Evolutionary conservation across 1,140 invertebrate genomes (phyloP), one percentile per base, ranked within the genome.

Genomic region (Trachymyrmex cornetzi): DNA sequence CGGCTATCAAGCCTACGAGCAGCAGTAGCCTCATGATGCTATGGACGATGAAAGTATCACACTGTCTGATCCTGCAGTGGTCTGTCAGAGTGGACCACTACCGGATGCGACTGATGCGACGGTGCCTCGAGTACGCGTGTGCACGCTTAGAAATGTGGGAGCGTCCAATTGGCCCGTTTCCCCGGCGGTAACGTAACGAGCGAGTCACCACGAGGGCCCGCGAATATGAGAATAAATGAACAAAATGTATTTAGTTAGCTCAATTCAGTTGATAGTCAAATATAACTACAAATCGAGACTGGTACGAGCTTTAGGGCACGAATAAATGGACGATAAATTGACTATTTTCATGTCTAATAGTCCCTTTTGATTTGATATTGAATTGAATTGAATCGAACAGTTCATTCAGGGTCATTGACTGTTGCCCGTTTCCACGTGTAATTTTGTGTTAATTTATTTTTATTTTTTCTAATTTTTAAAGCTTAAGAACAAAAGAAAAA

Each of bases 131-230:
- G 24, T 67, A 50, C 77, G 89, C 86, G 48, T 72, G 89, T 87
- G 86, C 27, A 50, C 11, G 59, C 14, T 77, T 72, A 88, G 77
- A 88, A 90, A 90, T 90, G 89, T 90, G 89, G 67, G 82, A 88
- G 53, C 30, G 12, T 50, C 30, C 11, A 72, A 90, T 90, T 90
- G 89, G 89, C 63, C 30, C 34, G 19, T 34, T 34, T 24, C 27
- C 22, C 22, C 2, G 12, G 27, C 44, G 53, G 24, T 24, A 24
- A 69, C 38, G 14, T 22, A 44, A 38, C 48, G 19, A 48, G 66
- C 30, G 19, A 22, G 22, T 12, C 53, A 6, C 14, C 5, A 22
- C 30, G 3, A 16, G 69, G 27, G 69, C 27, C 27, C 30, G 24
- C 27, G 19, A 34, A 38, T 38, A 1, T 38, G 53, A 38, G 30